Conservation (phyloP, 2,797 vertebrate species). For the Rhinophrynus dorsalis region DNA sequence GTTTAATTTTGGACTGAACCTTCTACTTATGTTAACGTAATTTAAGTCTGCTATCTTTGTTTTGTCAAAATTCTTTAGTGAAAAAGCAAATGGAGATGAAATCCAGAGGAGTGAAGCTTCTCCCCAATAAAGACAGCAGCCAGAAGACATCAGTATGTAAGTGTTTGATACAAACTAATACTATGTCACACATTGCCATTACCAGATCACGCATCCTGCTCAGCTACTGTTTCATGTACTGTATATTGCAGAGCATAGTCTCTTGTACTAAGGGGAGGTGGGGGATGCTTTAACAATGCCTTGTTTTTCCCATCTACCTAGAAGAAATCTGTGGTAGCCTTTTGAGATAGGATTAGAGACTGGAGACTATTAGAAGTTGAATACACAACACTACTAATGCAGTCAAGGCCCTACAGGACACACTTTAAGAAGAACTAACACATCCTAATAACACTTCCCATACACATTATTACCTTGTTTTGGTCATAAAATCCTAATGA, state of each 20-base stretch:
- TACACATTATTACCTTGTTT: too few relatives aligned
- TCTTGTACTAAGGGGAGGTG: not conserved
- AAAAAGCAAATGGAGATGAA: slow-evolving; percentile 98
- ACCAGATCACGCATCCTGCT: slow-evolving; percentile 25
- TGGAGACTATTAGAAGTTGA: not conserved
- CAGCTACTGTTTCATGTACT: slow-evolving; percentile 20
- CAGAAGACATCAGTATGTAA: slow-evolving; percentile 99
- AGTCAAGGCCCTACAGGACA: not conserved
- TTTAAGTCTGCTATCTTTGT: slow-evolving; percentile 3
- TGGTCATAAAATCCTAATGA: too few relatives aligned
- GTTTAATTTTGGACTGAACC: too few relatives aligned
- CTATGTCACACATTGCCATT: slow-evolving; percentile 39
- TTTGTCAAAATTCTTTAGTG: slow-evolving; percentile 70
- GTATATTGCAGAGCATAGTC: slow-evolving; percentile 6
- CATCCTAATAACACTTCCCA: too few relatives aligned
- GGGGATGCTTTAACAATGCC: slow-evolving; percentile 42
- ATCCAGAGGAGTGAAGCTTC: slow-evolving; percentile 94
- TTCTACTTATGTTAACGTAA: too few relatives aligned
- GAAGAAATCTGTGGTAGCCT: not conserved
- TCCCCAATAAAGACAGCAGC: slow-evolving; percentile 96
- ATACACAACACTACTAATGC: not conserved
- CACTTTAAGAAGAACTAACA: too few relatives aligned
- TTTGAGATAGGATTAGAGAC: not conserved
- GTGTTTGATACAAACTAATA: slow-evolving; percentile 60
- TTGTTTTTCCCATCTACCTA: slow-evolving; percentile 26